Conservation (phyloP, 1,140 invertebrate genomes). For the Drepana arcuata region DNA sequence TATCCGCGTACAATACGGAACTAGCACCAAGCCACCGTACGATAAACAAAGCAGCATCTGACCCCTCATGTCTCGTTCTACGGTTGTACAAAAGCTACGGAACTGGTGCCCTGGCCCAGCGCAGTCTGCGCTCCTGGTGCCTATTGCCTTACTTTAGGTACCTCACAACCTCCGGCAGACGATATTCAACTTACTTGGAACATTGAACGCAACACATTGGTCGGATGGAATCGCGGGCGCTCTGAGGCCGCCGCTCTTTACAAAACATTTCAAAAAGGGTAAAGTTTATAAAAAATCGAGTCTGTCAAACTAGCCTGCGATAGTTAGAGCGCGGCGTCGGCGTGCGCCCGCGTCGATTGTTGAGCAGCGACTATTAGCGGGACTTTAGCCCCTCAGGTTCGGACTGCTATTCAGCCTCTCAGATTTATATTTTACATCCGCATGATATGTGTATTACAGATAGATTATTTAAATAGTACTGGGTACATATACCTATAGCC, state of each 20-base stretch:
- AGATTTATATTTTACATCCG: constrained; percentile 43
- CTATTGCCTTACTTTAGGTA: not conserved
- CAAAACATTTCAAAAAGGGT: constrained; percentile 50
- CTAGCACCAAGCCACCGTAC: constrained; percentile 66
- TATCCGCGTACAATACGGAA: constrained; percentile 33
- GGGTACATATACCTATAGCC: constrained; percentile 57
- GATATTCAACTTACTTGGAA: not conserved
- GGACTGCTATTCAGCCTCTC: constrained; percentile 51
- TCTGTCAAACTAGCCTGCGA: constrained; percentile 21
- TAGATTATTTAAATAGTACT: constrained; percentile 53
- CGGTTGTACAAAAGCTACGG: constrained; percentile 42
- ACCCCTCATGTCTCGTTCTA: constrained; percentile 14
- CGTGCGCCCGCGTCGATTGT: constrained; percentile 31
- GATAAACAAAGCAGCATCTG: constrained; percentile 35
- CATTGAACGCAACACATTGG: not conserved
- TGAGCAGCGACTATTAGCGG: constrained; percentile 35
- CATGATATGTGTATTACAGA: constrained; percentile 66
- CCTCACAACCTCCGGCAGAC: constrained; percentile 27
- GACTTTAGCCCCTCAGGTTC: constrained; percentile 32
- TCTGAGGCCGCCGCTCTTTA: constrained; percentile 3
- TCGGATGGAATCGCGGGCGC: not conserved
- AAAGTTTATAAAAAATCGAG: constrained; percentile 57
- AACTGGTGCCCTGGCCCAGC: constrained; percentile 7
- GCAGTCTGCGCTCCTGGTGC: too few relatives aligned
- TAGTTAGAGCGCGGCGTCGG: constrained; percentile 19